phyloP scores from a whole-genome alignment of 2,113 vertebrate species.

The Polypterus senegalus region DNA sequence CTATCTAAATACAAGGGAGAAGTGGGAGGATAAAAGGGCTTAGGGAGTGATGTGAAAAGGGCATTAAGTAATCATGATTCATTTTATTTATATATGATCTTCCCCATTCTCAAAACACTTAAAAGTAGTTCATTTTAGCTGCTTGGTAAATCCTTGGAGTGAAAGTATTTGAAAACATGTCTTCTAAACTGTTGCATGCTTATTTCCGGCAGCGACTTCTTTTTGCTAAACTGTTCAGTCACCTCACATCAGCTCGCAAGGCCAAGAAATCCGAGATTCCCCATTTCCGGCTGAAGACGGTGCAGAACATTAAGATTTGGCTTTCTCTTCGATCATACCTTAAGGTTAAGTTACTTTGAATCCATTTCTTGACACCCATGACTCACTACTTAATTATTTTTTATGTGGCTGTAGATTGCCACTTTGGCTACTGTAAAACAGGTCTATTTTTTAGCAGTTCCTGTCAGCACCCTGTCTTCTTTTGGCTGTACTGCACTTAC shows the following conservation, averaged over 20 bases:
- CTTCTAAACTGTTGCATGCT: slow-evolving; percentile 16
- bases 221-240: slow-evolving; percentile 93
- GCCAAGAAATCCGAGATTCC: slow-evolving; percentile 94
- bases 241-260: slow-evolving; percentile 91
- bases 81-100: too few species aligned
- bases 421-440: background rate
- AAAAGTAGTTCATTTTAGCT: background rate
- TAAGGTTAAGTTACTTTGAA: slow-evolving; percentile 49
- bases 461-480: background rate
- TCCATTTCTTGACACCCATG: too few species aligned
- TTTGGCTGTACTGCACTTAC: background rate
- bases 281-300: slow-evolving; percentile 94
- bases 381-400: too few species aligned
- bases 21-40: too few species aligned
- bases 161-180: slow-evolving; percentile 1
- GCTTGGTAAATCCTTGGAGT: too few species aligned
- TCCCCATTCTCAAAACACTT: too few species aligned
- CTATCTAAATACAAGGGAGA: too few species aligned
- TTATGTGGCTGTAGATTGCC: too few species aligned
- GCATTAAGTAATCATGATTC: too few species aligned
- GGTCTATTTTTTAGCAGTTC: too few species aligned
- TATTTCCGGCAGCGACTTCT: slow-evolving; percentile 67
- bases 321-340: slow-evolving; percentile 88
- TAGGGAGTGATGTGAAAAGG: too few species aligned
- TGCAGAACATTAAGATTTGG: slow-evolving; percentile 98